These are phyloP conservation scores for Kobus ellipsiprymnus DNA, from an alignment of 2,113 vertebrate genomes.

Conservation along the genomic window DNA sequence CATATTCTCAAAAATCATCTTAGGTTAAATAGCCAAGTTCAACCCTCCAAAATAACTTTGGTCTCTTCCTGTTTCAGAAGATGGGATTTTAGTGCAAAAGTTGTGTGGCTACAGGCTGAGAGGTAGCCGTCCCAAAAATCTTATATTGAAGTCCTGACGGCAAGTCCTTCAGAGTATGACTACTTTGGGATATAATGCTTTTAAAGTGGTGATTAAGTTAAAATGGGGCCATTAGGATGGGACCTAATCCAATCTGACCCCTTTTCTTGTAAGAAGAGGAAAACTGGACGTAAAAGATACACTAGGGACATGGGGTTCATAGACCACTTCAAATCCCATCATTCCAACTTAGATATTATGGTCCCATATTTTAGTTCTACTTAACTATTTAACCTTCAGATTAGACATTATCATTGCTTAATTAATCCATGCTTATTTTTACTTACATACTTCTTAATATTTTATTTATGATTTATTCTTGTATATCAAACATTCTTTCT, in stretches of 20 bases:
- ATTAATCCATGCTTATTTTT: no score
- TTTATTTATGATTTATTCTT: no score
- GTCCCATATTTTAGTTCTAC: no score
- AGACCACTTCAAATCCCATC: no score
- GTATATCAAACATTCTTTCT: no score
- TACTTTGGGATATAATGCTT: background rate
- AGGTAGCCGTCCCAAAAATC: background rate
- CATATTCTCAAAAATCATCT: background rate
- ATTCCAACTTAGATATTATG: no score
- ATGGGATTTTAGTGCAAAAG: background rate
- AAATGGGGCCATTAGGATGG: background rate
- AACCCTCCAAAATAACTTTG: background rate
- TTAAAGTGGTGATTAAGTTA: background rate
- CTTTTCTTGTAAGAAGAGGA: background rate
- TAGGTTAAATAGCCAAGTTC: background rate
- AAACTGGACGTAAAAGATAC: background rate
- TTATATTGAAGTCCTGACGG: background rate
- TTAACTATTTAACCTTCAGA: no score
- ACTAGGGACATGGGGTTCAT: background rate
- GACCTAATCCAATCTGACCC: background rate
- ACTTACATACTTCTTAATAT: no score
- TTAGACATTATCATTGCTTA: no score
- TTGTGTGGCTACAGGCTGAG: background rate
- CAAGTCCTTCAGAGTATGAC: background rate
- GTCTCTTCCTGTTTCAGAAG: background rate